Percentiles rank a stretch among this genome's conserved stretches.
Conservation (phyloP, 2,113 vertebrate genomes). For the Nyctereutes procyonoides region DNA sequence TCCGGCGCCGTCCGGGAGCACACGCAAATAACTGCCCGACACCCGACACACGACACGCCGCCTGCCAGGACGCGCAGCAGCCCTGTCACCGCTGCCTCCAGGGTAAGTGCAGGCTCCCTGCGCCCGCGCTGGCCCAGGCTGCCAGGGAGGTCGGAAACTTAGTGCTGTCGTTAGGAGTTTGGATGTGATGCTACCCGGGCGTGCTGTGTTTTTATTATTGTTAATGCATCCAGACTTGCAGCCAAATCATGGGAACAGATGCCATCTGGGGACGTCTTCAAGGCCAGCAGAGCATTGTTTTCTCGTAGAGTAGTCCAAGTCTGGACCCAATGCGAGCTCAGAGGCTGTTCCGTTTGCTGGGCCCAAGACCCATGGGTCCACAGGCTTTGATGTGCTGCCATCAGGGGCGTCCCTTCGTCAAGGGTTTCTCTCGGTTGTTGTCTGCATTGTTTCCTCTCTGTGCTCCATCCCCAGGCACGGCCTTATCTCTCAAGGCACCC, state of each 20-base stretch:
- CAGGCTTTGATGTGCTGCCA: neutral
- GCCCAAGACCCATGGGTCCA: constrained; percentile 32
- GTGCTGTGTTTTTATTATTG: neutral
- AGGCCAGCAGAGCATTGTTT: constrained; percentile 46
- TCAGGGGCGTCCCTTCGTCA: rapidly evolving
- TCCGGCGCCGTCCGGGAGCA: constrained; percentile 53
- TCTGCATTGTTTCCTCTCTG: neutral
- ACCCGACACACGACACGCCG: neutral
- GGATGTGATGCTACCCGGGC: neutral
- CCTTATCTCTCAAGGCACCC: neutral
- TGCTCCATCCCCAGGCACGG: neutral
- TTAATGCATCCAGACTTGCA: neutral
- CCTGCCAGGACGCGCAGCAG: constrained; percentile 73
- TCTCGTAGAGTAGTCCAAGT: constrained; percentile 48
- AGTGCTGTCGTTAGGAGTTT: neutral
- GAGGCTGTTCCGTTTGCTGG: neutral
- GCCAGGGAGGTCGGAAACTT: neutral
- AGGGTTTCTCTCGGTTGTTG: neutral
- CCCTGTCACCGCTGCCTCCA: constrained; percentile 73
- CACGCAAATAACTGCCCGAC: constrained; percentile 39
- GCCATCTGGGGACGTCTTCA: constrained; percentile 25
- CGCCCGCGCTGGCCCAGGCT: neutral
- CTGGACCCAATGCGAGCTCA: neutral
- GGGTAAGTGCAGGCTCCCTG: constrained; percentile 84
- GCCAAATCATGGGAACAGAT: constrained; percentile 3